Base-by-base conservation (phyloP, 2,113 vertebrate genomes). In the Tyto alba region DNA sequence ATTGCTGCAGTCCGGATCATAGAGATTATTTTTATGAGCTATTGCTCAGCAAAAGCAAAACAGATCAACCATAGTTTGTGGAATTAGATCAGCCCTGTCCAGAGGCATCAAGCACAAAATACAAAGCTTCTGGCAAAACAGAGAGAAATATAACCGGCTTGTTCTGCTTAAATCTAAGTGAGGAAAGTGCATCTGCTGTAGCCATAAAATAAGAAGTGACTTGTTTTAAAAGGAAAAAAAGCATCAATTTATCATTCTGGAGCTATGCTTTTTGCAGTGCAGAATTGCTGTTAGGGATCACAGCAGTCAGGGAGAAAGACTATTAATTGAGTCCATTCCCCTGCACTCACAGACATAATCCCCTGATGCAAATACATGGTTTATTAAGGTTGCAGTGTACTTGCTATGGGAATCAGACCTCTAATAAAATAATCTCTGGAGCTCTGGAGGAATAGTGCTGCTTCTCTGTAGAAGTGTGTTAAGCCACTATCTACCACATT, bases 41-140 rank as follows among this genome's bases (percentile, higher is more conserved):
- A 60, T 96, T 93, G 85, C 87, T 96, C 92, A 93, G 87, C 82
- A 87, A 83, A 96, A 96, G 62, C 83, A 66, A 94, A 93, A 81
- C 60, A 90, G 89, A 96, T 95, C 83, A 96, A 16, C 93, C 29
- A 12, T 36, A 75, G 77, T 86, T 97, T 95, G 78, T 88, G 73
- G 84, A 91, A 95, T 97, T 93, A 93, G 68, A 92, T 96, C 53
- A 85, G 50, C 64, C 53, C 66, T 76, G 66, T 91, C 45, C 57
- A 56, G 63, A 91, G 72, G 67, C 92, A 93, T 73, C 45, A 66
- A 81, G 74, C 25, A 82, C 62, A 82, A 88, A 90, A 93, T 30
- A 88, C 22, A 96, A 91, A 90, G 87, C 75, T 85, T 72, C 67
- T 93, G 86, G 89, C 64, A 85, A 93, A 95, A 85, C 1, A 86